Base-by-base conservation (phyloP, 2,888 invertebrate species). In the Hoplodrina blanda region DNA sequence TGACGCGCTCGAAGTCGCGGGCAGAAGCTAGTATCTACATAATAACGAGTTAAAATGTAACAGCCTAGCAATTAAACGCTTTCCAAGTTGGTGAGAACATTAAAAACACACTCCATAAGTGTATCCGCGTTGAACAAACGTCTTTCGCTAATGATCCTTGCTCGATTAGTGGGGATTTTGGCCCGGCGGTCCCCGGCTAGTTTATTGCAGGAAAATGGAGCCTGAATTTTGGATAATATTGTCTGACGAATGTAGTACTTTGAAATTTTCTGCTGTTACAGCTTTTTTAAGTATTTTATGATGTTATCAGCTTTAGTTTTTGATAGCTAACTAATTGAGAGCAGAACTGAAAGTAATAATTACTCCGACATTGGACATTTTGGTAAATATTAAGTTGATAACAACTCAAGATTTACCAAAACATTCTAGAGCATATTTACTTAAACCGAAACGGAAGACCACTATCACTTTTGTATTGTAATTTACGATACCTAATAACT, bases 61-160 rank as follows among this genome's bases (percentile, higher is more conserved):
- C 44, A 37, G 44, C 60, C 49, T 50, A 46, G 50, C 60, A 70
- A 73, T 78, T 69, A 76, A 68, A 73, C 71, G 64, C 55, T 80
- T 71, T 50, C 52, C 46, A 61, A 78, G 62, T 72, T 69, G 55
- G 69, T 68, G 70, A 72, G 81, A 84, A 77, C 81, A 86, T 84
- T 87, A 88, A 88, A 87, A 88, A 86, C 80, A 65, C 76, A 82
- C 87, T 79, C 88, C 87, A 76, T 87, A 87, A 88, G 75, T 85
- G 82, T 88, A 89, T 88, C 88, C 88, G 87, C 84, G 87, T 89
- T 76, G 85, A 85, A 88, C 84, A 83, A 85, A 83, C 85, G 79
- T 83, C 86, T 91, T 88, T 85, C 84, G 81, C 85, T 91, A 91
- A 91, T 90, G 90, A 91, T 88, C 77, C 84, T 80, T 78, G 82